Conservation (phyloP, 2,113 vertebrate genomes). For the Salminus brasiliensis region DNA sequence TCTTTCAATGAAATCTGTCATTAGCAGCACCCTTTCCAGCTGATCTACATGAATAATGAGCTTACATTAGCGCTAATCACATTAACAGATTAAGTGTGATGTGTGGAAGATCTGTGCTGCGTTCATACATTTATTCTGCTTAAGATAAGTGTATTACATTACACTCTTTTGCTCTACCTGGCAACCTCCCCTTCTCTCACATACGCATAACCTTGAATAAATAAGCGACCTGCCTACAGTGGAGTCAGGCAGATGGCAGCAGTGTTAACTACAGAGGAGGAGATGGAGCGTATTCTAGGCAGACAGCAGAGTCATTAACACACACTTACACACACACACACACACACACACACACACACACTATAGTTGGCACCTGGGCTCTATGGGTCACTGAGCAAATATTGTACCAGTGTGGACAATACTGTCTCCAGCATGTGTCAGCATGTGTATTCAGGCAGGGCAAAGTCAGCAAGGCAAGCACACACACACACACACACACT, state of each 20-base stretch:
- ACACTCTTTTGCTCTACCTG: not conserved
- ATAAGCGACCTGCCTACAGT: not conserved
- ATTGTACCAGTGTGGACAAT: not conserved
- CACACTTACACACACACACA: not conserved
- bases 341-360: not conserved
- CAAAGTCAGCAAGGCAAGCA: not conserved
- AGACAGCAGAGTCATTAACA: constrained; percentile 5
- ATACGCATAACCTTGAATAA: not conserved
- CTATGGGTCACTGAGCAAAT: not conserved
- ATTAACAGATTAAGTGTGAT: constrained; percentile 1
- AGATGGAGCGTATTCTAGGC: not conserved
- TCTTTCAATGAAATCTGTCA: not conserved
- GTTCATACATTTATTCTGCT: not conserved
- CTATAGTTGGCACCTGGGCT: not conserved
- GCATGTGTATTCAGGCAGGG: not conserved
- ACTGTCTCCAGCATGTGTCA: not conserved
- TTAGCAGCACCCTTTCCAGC: not conserved
- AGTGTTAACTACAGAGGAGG: constrained; percentile 4
- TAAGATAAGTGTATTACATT: not conserved
- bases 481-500: not conserved
- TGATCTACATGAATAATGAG: not conserved
- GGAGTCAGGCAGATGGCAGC: constrained; percentile 13
- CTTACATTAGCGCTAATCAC: not conserved
- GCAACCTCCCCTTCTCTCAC: not conserved
- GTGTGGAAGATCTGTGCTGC: not conserved